Percentiles rank a stretch among this genome's conserved stretches.
Evolutionary conservation across 2,113 vertebrate species (phyloP).

Genomic region (Felis catus): F.catus_Fca126_mat1.0 CM031419.1:214915001-214915500

Average conservation of each 20-base stretch:
- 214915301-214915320: neutral
- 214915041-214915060: conserved; percentile 15
- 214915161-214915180: too few species aligned
- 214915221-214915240: neutral
- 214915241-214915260: neutral
- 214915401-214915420: too few species aligned
- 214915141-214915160: too few species aligned
- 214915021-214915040: neutral
- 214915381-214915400: too few species aligned
- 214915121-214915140: neutral
- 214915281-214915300: neutral
- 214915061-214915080: neutral
- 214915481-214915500: too few species aligned
- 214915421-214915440: too few species aligned
- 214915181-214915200: too few species aligned
- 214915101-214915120: accelerated
- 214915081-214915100: neutral
- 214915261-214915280: neutral
- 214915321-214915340: neutral
- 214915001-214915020: conserved; percentile 27
- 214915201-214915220: too few species aligned
- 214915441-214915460: too few species aligned
- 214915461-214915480: too few species aligned
- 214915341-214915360: too few species aligned
- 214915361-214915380: too few species aligned